A percentile compares a stretch with the other conserved stretches of the same genome.
phyloP scores from a whole-genome alignment of 2,113 vertebrate genomes.

The Lepidothrix coronata region DNA sequence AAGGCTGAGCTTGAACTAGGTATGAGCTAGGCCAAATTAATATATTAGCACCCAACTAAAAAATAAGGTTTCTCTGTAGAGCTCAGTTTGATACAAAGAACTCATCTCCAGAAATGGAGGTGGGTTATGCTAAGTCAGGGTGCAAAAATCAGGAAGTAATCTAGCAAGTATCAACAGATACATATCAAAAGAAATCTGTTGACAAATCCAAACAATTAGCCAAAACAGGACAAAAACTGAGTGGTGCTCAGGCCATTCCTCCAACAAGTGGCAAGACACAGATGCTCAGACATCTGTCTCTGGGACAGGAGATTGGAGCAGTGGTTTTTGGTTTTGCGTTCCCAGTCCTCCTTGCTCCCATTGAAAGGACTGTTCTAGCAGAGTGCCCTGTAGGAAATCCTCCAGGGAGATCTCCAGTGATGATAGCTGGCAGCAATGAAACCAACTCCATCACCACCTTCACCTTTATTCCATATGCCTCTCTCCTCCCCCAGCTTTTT shows the following conservation, averaged over 20 bases:
- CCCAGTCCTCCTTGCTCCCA: not conserved
- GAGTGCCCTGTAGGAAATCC: not conserved
- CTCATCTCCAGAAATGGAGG: not conserved
- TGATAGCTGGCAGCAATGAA: not conserved
- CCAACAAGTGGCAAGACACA: not conserved
- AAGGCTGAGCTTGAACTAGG: not conserved
- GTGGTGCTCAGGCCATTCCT: not conserved
- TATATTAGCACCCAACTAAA: not conserved
- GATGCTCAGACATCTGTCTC: not conserved
- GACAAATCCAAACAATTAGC: not conserved
- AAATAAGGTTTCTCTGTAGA: not conserved
- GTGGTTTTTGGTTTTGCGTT: not conserved
- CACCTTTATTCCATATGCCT: rapidly evolving
- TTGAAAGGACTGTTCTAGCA: not conserved
- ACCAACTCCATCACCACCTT: not conserved
- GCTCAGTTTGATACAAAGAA: not conserved
- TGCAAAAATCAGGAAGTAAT: not conserved
- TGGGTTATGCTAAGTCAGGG: not conserved
- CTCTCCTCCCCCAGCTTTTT: not conserved
- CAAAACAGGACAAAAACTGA: not conserved
- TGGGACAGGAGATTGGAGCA: not conserved
- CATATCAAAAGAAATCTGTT: not conserved
- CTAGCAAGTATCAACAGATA: not conserved
- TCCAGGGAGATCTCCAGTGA: not conserved
- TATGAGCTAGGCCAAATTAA: not conserved